Base-by-base conservation (phyloP, 2,797 vertebrate species). In the Morelia viridis region DNA sequence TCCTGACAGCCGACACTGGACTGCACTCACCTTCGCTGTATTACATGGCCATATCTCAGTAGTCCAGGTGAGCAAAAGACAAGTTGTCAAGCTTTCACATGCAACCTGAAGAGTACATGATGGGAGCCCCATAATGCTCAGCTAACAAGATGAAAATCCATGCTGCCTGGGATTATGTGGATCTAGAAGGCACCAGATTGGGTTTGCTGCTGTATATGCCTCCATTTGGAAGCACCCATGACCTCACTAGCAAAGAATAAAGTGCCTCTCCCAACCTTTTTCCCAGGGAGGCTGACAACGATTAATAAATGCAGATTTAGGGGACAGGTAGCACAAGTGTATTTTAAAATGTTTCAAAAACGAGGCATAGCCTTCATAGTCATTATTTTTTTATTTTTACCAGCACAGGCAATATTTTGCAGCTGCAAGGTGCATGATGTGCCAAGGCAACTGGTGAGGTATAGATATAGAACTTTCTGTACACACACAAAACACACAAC, bases 31-130 rank as follows among this genome's bases (percentile, higher is more conserved):
- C 0, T 99, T 99, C 0, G 98, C 99, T 0, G 99, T 99, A 90
- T 92, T 99, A 26, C 99, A 99, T 0, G 99, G 99, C 89, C 99
- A 99, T 97, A 99, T 99, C 96, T 99, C 99, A 0, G 99, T 99
- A 0, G 99, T 99, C 1, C 99, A 99, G 99, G 99, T 99, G 62
- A 96, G 98, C 26, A 3, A 84, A 64, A 64, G 4, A 15, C 31
- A 88, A 2, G 1, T 7, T 0, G 0, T 64, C 46, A 71, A 62
- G 2, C 57, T 89, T 65, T 6, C 3, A 62, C 0, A 56, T 6
- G 41, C 71, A 12, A 5, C 0, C 0, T 0, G 11, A 56, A 87
- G 85, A 80, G 35, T 0, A 19, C 53, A 2, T 24, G 53, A 15
- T 58, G 24, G 0, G 4, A 1, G 24, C 46, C 46, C 41, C 35